A percentile compares a stretch with the other conserved stretches of the same genome.
Conservation (phyloP, 2,797 vertebrate genomes). For the Silurus lanzhouensis region DNA sequence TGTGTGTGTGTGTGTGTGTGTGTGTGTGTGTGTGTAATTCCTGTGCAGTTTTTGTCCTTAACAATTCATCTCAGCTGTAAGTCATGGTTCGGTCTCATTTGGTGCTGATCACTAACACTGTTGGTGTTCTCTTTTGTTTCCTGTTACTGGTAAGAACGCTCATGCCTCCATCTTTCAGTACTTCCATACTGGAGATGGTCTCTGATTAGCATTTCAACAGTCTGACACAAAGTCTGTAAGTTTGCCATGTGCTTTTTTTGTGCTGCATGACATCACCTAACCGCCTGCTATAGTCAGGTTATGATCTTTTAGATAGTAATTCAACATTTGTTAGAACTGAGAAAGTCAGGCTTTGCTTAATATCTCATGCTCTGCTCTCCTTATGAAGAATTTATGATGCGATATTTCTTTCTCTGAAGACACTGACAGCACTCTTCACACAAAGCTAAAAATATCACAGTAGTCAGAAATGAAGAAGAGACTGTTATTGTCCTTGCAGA, state of each 20-base stretch:
- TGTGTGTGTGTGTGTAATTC: not conserved
- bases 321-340: not conserved
- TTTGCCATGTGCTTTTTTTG: conserved; percentile 5
- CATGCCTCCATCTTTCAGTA: conserved; percentile 46
- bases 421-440: conserved; percentile 38
- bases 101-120: conserved; percentile 20
- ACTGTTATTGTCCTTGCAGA: conserved; percentile 48
- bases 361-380: conserved; percentile 14
- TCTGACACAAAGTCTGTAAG: conserved; percentile 26
- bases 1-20: not conserved
- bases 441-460: not conserved
- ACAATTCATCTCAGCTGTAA: not conserved
- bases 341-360: not conserved
- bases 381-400: conserved; percentile 16
- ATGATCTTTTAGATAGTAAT: not conserved
- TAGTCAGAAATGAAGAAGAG: conserved; percentile 13
- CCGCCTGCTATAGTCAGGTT: not conserved
- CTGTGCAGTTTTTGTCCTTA: not conserved
- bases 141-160: conserved; percentile 40
- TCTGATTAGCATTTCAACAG: conserved; percentile 56
- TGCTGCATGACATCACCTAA: conserved; percentile 21
- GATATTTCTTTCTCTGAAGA: conserved; percentile 44
- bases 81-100: conserved; percentile 13
- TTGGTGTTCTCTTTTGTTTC: conserved; percentile 35
- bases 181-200: conserved; percentile 47